Evolutionary conservation across 2,113 vertebrate genomes (phyloP).

Genomic region (Takifugu bimaculatus): DNA sequence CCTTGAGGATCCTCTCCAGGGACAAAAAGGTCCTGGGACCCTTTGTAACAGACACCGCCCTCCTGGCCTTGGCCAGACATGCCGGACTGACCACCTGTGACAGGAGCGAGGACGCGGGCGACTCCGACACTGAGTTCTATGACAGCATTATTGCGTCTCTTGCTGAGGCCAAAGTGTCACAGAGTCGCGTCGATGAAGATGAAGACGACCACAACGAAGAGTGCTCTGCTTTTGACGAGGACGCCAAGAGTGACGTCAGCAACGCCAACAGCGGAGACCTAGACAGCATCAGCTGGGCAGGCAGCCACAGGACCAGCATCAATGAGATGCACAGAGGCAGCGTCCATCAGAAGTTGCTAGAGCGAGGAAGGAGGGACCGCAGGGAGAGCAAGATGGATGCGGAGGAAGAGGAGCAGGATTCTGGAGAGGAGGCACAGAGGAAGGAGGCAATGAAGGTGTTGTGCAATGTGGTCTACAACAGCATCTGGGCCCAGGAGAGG

Average conservation of each 20-base stretch:
- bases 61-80: slow-evolving; percentile 62
- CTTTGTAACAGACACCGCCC: slow-evolving; percentile 59
- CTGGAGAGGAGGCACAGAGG: slow-evolving; percentile 47
- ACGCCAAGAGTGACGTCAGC: slow-evolving; percentile 42
- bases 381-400: slow-evolving; percentile 58
- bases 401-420: slow-evolving; percentile 49
- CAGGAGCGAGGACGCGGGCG: slow-evolving; percentile 23
- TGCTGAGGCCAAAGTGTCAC: slow-evolving; percentile 38
- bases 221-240: slow-evolving; percentile 14
- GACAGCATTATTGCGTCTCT: slow-evolving; percentile 52
- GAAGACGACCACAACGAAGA: slow-evolving; percentile 28
- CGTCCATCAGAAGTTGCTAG: slow-evolving; percentile 52
- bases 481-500: slow-evolving; percentile 71
- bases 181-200: slow-evolving; percentile 7
- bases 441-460: slow-evolving; percentile 74
- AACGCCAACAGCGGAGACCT: slow-evolving; percentile 30
- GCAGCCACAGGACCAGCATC: slow-evolving; percentile 54
- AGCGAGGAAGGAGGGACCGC: slow-evolving; percentile 65
- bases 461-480: slow-evolving; percentile 75
- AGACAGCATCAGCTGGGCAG: slow-evolving; percentile 39
- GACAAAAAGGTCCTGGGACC: slow-evolving; percentile 68
- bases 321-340: slow-evolving; percentile 38
- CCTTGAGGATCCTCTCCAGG: slow-evolving; percentile 69
- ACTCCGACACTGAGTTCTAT: slow-evolving; percentile 53
- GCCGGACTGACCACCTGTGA: slow-evolving; percentile 53